Evolutionary conservation across 2,888 invertebrate species (phyloP).

Genomic region (Sphinx pinastri): DNA sequence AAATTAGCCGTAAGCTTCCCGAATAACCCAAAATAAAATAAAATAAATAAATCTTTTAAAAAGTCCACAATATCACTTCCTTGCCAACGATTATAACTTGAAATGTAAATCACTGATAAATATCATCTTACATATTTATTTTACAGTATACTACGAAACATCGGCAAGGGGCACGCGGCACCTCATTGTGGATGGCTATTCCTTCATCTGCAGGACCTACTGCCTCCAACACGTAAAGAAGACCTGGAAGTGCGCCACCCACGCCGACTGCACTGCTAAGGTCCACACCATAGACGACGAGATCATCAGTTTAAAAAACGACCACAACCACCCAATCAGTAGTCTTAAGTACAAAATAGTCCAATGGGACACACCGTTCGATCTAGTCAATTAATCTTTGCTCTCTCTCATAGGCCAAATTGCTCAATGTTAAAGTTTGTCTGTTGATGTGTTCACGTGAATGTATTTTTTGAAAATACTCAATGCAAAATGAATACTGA

Average conservation of each 20-base stretch:
- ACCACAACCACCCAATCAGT: constrained; percentile 28
- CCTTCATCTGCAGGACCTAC: constrained; percentile 67
- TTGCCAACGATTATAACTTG: too few species aligned
- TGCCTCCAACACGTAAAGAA: constrained; percentile 63
- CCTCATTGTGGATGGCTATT: constrained; percentile 60
- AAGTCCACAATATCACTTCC: too few species aligned
- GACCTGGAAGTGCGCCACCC: constrained; percentile 40
- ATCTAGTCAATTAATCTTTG: neutral
- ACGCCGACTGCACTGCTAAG: constrained; percentile 32
- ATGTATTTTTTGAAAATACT: neutral
- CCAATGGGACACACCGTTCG: constrained; percentile 22
- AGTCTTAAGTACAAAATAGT: constrained; percentile 21
- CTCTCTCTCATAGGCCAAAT: neutral
- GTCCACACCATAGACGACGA: constrained; percentile 28
- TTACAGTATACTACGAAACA: constrained; percentile 66
- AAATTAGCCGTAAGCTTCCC: too few species aligned
- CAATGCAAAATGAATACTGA: neutral
- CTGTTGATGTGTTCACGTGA: neutral
- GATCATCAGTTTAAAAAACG: constrained; percentile 22
- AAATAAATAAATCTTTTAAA: too few species aligned
- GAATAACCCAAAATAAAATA: too few species aligned
- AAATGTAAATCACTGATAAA: neutral
- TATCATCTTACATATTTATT: constrained; percentile 29
- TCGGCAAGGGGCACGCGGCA: constrained; percentile 63
- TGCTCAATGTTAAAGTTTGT: neutral